Base-by-base conservation (phyloP, 2,797 vertebrate genomes). In the Ceyx erithaca region DNA sequence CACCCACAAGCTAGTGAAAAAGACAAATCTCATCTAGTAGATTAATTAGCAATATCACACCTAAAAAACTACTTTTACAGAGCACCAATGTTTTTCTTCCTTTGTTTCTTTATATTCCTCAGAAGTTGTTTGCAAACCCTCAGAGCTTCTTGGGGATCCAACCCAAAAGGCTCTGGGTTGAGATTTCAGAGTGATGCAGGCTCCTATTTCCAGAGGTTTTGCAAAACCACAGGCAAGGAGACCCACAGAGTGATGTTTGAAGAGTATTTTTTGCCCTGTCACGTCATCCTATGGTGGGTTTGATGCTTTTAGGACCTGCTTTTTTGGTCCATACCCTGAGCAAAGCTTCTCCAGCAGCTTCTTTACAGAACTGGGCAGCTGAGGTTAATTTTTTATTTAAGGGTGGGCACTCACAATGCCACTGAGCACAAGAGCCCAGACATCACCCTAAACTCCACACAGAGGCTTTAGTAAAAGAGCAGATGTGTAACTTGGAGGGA, bases 261-360 rank as follows among this genome's bases (percentile, higher is more conserved):
- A 86, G 52, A 62, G 46, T n/a, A 37, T 35, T 0, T 69, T 71
- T 77, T 79, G 51, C 43, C 52, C 46, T 15, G 28, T 40, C 33
- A 15, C 14, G 41, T 80, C 46, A 33, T 37, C 46, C 7, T 4
- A 33, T 35, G 46, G 54, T 1, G 23, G 37, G 40, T 54, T 28
- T 5, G 40, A 67, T 31, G 66, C 41, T 61, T 69, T 48, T 40
- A 77, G 70, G 62, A 85, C 37, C 81, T 68, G 49, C 11, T 20
- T 49, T 91, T 79, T 90, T 55, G 40, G 88, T 64, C 76, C 89
- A 67, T 46, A 46, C 51, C 57, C 58, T 19, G 12, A 30, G 21
- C 23, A 78, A 61, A 62, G 52, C 68, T 67, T 30, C 26, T 49
- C 26, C 7, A 31, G 33, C 43, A 67, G 23, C 16, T 58, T 40